Evolutionary conservation across 2,113 vertebrate species (phyloP).

Genomic region (Nothocercus julius): DNA sequence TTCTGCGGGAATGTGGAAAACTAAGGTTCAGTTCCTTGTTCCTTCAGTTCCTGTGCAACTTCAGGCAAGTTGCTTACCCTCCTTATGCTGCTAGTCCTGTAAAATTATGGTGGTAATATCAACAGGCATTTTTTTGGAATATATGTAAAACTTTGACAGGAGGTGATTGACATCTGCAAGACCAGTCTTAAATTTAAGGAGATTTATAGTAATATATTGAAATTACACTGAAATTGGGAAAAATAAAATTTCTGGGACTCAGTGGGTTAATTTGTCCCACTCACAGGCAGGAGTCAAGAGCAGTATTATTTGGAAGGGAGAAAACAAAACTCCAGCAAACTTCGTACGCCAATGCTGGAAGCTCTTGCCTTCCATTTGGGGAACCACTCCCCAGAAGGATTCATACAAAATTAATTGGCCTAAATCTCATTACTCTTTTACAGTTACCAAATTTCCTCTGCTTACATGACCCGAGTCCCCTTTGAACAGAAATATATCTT

Average conservation of each 20-base stretch:
- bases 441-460: background rate
- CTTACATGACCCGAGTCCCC: background rate
- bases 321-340: background rate
- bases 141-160: background rate
- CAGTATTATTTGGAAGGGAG: background rate
- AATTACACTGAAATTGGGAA: background rate
- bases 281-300: background rate
- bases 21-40: background rate
- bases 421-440: background rate
- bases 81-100: background rate
- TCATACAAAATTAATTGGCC: background rate
- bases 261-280: background rate
- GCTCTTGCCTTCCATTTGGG: background rate
- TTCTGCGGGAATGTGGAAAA: background rate
- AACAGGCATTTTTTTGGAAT: background rate
- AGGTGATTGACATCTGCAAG: background rate
- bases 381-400: background rate
- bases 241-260: background rate
- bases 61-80: background rate
- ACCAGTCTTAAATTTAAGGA: background rate
- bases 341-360: background rate
- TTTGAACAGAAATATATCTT: background rate
- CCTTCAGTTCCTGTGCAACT: background rate
- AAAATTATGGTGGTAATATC: background rate
- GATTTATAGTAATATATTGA: background rate